Conservation (phyloP, 2,113 vertebrate species). For the Takifugu flavidus region DNA sequence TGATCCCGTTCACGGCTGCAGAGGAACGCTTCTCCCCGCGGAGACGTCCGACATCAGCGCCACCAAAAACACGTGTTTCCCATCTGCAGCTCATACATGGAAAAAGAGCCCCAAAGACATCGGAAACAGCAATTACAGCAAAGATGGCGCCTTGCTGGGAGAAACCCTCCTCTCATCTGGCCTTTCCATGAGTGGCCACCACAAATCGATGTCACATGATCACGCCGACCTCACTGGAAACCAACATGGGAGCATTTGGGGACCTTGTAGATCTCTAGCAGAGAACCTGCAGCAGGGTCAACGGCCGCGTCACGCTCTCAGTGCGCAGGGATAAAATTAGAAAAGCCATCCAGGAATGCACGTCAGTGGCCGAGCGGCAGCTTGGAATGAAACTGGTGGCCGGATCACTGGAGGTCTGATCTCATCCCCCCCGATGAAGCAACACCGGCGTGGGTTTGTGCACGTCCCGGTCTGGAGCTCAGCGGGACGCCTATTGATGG, state of each 20-base stretch:
- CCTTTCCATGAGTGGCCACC: background rate
- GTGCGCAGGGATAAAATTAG: background rate
- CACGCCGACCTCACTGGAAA: background rate
- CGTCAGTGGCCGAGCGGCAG: background rate
- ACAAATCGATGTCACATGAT: background rate
- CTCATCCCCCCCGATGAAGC: background rate
- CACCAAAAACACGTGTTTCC: conserved; percentile 25
- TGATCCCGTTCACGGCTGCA: conserved; percentile 50
- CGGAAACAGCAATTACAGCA: background rate
- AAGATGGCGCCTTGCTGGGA: background rate
- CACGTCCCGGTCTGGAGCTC: conserved; percentile 1
- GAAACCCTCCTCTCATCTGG: too few relatives aligned
- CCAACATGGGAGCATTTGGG: too few relatives aligned
- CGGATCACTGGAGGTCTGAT: background rate
- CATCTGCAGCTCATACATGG: conserved; percentile 13
- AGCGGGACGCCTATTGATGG: conserved; percentile 38
- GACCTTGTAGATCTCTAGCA: too few relatives aligned
- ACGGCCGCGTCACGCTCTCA: too few relatives aligned
- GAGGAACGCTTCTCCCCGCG: conserved; percentile 39
- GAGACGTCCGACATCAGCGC: conserved; percentile 19
- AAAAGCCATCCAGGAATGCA: background rate
- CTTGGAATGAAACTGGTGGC: background rate
- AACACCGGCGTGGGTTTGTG: background rate
- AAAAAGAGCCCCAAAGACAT: conserved; percentile 4
- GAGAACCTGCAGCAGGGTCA: too few relatives aligned